Base-by-base conservation (phyloP, 2,797 vertebrate genomes). In the Spinus pinus region DNA sequence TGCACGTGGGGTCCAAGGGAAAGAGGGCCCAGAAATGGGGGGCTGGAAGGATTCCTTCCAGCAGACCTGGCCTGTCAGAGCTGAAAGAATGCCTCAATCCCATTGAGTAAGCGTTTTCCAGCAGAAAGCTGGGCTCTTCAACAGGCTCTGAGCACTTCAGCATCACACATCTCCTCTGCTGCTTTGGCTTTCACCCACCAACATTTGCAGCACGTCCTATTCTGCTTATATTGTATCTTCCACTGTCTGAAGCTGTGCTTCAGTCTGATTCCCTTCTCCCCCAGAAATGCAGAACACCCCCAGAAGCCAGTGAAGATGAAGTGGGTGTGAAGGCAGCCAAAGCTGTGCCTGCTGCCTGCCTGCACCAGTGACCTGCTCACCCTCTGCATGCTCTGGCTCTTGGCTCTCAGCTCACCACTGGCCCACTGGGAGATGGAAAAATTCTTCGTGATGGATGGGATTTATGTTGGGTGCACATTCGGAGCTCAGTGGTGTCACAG, bases 1-100 rank as follows among this genome's bases (percentile, higher is more conserved):
- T 17, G 6, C 0, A 1, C 0, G 0, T 9, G 37, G 41, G 28
- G 20, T 17, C 28, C 41, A 10, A 25, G n/a, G 41, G 30, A 35
- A 42, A 0, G 17, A 17, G 44, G 21, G 14, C n/a, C 71, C 50
- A 49, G 58, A 49, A 82, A 19, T 2, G 22, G 27, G 24, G 8
- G 14, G 20, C 27, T 65, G 60, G 33, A 41, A 72, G 73, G 46
- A 61, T 65, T 88, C 56, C 57, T 44, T n/a, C 72, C 69, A 74
- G 35, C 33, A 50, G 18, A 17, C 8, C 23, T 71, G 33, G 28
- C 41, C 60, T 53, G 69, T 20, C 3, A 5, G 58, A 90, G 18
- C 20, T 31, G 37, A 72, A 23, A 44, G 12, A 64, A 46, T 9
- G 19, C 18, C 62, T 81, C 14, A 5, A 21, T 28, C 58, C 13